Evolutionary conservation across 1,140 invertebrate genomes (phyloP), one percentile per base, ranked within the genome.

Genomic region (Bombus haemorrhoidalis): DNA sequence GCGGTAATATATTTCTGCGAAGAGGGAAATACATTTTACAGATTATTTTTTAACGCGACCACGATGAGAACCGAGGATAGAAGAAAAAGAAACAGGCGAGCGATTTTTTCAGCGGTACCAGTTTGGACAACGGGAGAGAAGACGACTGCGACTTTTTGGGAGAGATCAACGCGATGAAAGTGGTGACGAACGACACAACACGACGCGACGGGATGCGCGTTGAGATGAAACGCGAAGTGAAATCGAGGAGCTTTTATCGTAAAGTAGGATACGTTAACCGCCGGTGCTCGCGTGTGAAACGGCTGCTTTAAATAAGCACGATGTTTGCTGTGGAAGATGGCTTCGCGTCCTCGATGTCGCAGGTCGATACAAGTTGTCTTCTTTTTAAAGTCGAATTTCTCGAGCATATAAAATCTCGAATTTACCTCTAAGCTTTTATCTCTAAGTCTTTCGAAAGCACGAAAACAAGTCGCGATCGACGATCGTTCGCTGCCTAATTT

Each of bases 271-370:
- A 87, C 88, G 74, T 90, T 90, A 86, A 89, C 88, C 86, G 89
- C 39, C 78, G 53, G 32, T 73, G 72, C 68, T 64, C 41, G 39
- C 37, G 79, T 66, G 83, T 89, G 83, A 85, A 85, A 85, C 90
- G 88, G 64, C 73, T 80, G 87, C 89, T 91, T 90, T 91, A 91
- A 91, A 91, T 90, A 91, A 91, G 88, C 91, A 87, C 88, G 87
- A 88, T 91, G 91, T 92, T 92, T 91, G 89, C 86, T 75, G 81
- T 91, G 82, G 90, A 73, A 91, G 88, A 91, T 89, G 89, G 85
- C 69, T 83, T 68, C 28, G 73, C 83, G 78, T 72, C 64, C 81
- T 85, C 84, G 79, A 87, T 80, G 78, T 62, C 83, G 81, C 64
- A 82, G 81, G 81, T 86, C 74, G 81, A 64, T 76, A 74, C 80